These are phyloP conservation scores for Hippotragus niger DNA, from an alignment of 2,113 vertebrate genomes.

Conservation along the genomic window DNA sequence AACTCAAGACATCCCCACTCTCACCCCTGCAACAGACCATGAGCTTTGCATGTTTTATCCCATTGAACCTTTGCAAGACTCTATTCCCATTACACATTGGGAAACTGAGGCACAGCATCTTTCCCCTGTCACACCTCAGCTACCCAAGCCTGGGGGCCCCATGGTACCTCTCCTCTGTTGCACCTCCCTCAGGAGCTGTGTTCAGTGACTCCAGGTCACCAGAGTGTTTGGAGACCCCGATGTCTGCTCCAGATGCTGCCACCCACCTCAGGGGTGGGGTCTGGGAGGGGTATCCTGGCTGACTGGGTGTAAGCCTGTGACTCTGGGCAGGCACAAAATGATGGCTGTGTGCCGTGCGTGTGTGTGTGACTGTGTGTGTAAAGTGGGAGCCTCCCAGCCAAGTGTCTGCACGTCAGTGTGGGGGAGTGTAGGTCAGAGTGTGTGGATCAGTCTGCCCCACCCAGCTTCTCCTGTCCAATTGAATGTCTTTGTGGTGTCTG, in stretches of 20 bases:
- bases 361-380: neutral
- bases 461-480: rapidly evolving
- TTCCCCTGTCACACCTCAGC: neutral
- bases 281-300: neutral
- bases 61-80: neutral
- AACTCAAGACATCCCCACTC: neutral
- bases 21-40: too few relatives aligned
- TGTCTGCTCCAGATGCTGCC: neutral
- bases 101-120: neutral
- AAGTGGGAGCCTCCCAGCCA: neutral
- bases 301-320: neutral
- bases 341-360: rapidly evolving
- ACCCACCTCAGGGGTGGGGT: neutral
- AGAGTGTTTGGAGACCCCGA: neutral
- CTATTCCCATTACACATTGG: neutral
- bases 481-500: neutral
- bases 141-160: neutral
- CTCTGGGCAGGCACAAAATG: neutral
- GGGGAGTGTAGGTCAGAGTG: neutral
- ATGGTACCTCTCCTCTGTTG: too few relatives aligned
- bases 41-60: neutral
- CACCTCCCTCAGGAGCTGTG: neutral
- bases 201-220: neutral
- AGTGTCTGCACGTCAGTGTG: neutral
- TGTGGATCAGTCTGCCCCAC: neutral